Conservation (phyloP, 2,113 vertebrate genomes). For the Pluvialis apricaria region DNA sequence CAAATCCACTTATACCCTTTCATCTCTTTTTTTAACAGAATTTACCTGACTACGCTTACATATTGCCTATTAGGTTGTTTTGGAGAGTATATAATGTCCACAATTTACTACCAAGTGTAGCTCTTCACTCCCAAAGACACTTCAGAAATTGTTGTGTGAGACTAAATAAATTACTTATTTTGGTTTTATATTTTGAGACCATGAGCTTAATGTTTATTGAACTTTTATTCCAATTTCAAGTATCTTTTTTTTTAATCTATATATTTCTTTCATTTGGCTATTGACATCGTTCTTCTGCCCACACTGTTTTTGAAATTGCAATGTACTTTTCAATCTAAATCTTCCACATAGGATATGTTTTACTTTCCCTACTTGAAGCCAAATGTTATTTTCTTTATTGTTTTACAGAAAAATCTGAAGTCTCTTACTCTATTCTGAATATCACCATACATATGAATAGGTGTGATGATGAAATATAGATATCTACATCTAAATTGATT, state of each 20-base stretch:
- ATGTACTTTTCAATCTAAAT: background rate
- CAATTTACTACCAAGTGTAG: background rate
- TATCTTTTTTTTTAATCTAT: background rate
- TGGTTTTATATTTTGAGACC: background rate
- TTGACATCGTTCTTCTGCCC: background rate
- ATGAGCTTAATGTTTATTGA: background rate
- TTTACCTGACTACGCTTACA: background rate
- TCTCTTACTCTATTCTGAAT: background rate
- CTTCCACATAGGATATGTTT: background rate
- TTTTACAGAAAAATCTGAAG: background rate
- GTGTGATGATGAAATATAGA: background rate
- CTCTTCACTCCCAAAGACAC: background rate
- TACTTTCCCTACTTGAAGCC: background rate
- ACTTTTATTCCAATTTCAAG: background rate
- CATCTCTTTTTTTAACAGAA: background rate
- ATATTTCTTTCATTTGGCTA: background rate
- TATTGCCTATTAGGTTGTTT: background rate
- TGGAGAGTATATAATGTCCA: background rate
- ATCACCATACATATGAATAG: background rate
- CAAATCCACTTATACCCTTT: background rate
- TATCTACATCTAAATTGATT: background rate
- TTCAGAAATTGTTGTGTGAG: background rate
- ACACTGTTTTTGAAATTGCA: background rate
- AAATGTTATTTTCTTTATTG: background rate
- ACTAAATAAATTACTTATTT: background rate